Evolutionary conservation across 2,797 vertebrate species (phyloP).

Genomic region (Loris lydekkerianus): DNA sequence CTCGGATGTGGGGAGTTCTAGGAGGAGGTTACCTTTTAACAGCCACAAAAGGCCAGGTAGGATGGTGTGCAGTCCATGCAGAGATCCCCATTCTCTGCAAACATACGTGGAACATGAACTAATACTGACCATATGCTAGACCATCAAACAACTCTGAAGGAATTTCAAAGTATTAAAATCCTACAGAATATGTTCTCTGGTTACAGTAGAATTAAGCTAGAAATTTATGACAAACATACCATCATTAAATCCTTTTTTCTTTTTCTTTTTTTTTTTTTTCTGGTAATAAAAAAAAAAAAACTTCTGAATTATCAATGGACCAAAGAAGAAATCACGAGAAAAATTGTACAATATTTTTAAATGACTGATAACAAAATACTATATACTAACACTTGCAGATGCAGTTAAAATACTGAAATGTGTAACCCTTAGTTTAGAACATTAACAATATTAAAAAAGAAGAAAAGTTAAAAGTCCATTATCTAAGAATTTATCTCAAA

Average conservation of each 20-base stretch:
- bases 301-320: slow-evolving; percentile 19
- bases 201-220: slow-evolving; percentile 33
- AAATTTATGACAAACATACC: neutral
- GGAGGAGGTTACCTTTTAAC: neutral
- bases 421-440: slow-evolving; percentile 3
- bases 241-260: neutral
- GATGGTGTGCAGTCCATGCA: neutral
- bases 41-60: neutral
- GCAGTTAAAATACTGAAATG: neutral
- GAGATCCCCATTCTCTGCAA: neutral
- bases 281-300: slow-evolving; percentile 59
- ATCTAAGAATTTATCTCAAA: neutral
- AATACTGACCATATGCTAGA: slow-evolving; percentile 7
- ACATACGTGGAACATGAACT: neutral
- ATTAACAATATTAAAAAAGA: slow-evolving; percentile 49
- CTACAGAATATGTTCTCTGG: slow-evolving; percentile 3
- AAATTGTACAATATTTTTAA: slow-evolving; percentile 49
- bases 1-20: neutral
- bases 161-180: slow-evolving; percentile 52
- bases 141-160: slow-evolving; percentile 1
- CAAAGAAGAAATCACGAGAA: neutral
- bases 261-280: neutral
- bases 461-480: slow-evolving; percentile 25
- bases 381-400: neutral
- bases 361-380: slow-evolving; percentile 20